These are phyloP conservation scores for Druceiella hillmani DNA, from an alignment of 2,888 invertebrate genomes.

Conservation along the genomic window DNA sequence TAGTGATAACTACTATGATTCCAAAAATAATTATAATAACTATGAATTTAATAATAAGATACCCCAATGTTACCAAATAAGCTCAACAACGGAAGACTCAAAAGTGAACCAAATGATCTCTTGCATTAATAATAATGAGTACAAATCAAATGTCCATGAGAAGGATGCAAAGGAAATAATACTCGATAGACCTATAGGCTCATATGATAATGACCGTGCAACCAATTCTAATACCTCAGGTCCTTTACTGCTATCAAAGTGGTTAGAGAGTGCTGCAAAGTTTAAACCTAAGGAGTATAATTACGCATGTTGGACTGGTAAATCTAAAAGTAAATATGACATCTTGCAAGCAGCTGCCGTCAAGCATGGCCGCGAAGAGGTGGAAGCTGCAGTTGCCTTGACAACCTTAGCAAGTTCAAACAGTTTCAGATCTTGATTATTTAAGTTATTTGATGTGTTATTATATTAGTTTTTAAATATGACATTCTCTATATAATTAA, in stretches of 20 bases:
- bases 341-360: constrained; percentile 31
- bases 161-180: constrained; percentile 22
- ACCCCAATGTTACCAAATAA: constrained; percentile 28
- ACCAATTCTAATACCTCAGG: constrained; percentile 28
- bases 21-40: too few relatives aligned
- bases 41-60: too few relatives aligned
- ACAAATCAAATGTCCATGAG: constrained; percentile 25
- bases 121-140: constrained; percentile 37
- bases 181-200: too few relatives aligned
- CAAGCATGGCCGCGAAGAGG: constrained; percentile 62
- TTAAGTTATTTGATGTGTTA: not conserved
- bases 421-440: constrained; percentile 29
- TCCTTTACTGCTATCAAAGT: constrained; percentile 63
- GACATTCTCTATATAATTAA: too few relatives aligned
- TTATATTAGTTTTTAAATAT: constrained; percentile 15
- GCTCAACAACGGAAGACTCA: constrained; percentile 36
- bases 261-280: constrained; percentile 70
- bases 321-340: constrained; percentile 23
- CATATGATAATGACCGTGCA: not conserved
- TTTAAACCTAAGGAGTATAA: constrained; percentile 68
- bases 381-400: constrained; percentile 71
- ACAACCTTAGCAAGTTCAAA: constrained; percentile 57
- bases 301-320: constrained; percentile 59
- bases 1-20: too few relatives aligned
- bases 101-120: constrained; percentile 17